phyloP scores from a whole-genome alignment of 1,140 invertebrate species.

The Meloidogyne exigua region DNA sequence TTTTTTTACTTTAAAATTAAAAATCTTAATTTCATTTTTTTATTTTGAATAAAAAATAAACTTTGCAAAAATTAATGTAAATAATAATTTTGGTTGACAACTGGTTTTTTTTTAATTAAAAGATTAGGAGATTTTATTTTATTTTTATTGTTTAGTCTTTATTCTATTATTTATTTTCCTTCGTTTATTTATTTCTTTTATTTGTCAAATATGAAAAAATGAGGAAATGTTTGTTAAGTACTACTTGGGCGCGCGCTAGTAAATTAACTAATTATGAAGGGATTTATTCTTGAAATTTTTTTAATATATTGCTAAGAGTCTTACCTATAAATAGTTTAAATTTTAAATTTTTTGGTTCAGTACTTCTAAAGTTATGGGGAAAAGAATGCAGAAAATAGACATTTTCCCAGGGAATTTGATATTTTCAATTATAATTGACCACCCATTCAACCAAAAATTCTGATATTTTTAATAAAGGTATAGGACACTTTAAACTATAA shows the following conservation, averaged over 20 bases:
- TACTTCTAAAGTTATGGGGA: not conserved
- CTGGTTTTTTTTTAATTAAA: not conserved
- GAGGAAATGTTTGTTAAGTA: not conserved
- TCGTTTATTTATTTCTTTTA: not conserved
- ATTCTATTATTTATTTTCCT: not conserved
- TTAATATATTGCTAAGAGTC: not conserved
- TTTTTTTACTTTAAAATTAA: too few species aligned
- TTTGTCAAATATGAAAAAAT: not conserved
- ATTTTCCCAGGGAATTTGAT: not conserved
- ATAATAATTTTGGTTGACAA: not conserved
- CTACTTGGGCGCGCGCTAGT: not conserved
- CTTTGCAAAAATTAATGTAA: not conserved
- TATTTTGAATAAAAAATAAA: not conserved
- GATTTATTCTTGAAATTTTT: not conserved
- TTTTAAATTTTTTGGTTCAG: not conserved
- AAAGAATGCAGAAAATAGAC: not conserved
- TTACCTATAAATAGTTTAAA: not conserved
- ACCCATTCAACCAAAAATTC: not conserved
- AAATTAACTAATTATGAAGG: not conserved
- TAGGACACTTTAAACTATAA: not conserved
- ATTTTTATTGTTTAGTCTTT: not conserved
- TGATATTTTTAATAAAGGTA: not conserved
- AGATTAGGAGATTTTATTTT: not conserved
- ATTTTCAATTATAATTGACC: not conserved
- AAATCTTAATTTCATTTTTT: too few species aligned